Evolutionary conservation across 2,888 invertebrate species (phyloP).

Genomic region (Escarpia spicata): DNA sequence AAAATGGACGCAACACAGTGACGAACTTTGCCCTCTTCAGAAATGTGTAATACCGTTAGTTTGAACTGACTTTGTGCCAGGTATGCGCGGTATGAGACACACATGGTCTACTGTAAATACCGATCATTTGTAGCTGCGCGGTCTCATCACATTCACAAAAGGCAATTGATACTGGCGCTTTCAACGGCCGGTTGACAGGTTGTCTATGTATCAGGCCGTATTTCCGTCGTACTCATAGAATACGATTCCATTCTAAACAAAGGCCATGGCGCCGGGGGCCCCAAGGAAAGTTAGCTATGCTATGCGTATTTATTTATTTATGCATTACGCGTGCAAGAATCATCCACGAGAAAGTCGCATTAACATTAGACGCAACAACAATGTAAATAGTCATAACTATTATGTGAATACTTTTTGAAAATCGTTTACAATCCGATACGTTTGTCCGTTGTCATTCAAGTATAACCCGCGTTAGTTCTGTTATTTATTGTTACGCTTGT

Average conservation of each 20-base stretch:
- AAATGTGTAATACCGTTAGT: background rate
- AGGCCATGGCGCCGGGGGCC: background rate
- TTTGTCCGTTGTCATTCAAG: background rate
- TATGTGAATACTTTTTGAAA: constrained; percentile 7
- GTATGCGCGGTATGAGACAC: background rate
- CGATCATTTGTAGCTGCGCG: background rate
- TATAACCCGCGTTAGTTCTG: background rate
- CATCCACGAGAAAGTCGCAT: background rate
- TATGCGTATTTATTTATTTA: constrained; percentile 16
- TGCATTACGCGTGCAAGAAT: background rate
- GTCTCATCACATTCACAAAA: background rate
- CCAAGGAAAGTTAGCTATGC: background rate
- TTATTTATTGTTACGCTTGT: constrained; percentile 1
- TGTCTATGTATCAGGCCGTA: background rate
- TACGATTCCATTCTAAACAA: constrained; percentile 1
- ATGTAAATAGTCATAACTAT: background rate
- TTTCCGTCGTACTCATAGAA: constrained; percentile 3
- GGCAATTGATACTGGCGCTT: background rate
- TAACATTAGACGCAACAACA: constrained; percentile 12
- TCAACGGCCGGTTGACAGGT: background rate
- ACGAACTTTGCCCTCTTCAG: constrained; percentile 7
- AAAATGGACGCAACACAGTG: background rate
- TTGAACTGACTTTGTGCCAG: background rate
- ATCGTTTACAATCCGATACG: constrained; percentile 13
- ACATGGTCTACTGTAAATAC: background rate